These are phyloP conservation scores for Sycophaga agraensis DNA, from an alignment of 1,140 invertebrate species.

Conservation along the genomic window DNA sequence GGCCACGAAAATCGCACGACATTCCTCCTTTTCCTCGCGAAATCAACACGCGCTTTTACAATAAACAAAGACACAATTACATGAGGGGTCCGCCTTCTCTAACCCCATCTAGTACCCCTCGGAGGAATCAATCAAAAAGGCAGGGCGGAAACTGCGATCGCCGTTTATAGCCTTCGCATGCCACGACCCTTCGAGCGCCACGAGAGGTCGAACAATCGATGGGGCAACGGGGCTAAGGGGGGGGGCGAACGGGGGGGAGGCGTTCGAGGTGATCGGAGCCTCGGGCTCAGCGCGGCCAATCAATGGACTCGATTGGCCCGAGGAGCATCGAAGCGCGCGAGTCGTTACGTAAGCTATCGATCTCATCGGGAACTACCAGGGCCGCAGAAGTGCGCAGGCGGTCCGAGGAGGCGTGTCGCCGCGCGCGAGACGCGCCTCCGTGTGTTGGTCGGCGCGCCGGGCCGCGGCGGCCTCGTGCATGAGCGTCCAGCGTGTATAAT, in stretches of 20 bases:
- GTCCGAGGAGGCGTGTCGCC: neutral
- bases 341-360: constrained; percentile 55
- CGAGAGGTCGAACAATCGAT: no score
- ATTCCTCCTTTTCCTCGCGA: no score
- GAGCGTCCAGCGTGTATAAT: no score
- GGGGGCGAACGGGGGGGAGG: neutral
- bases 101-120: no score
- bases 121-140: no score
- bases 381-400: constrained; percentile 33
- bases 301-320: constrained; percentile 32
- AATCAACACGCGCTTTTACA: no score
- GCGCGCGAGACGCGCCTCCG: neutral
- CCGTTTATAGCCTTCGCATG: no score
- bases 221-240: neutral
- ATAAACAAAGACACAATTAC: no score
- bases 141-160: no score
- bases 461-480: neutral
- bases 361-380: constrained; percentile 56
- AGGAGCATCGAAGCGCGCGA: constrained; percentile 6
- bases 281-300: constrained; percentile 26
- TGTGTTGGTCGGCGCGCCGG: neutral
- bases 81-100: no score
- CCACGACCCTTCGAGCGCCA: no score
- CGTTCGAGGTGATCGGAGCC: neutral
- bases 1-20: no score